phyloP scores from a whole-genome alignment of 2,888 invertebrate species.

The Pristionchus maxplancki region DNA sequence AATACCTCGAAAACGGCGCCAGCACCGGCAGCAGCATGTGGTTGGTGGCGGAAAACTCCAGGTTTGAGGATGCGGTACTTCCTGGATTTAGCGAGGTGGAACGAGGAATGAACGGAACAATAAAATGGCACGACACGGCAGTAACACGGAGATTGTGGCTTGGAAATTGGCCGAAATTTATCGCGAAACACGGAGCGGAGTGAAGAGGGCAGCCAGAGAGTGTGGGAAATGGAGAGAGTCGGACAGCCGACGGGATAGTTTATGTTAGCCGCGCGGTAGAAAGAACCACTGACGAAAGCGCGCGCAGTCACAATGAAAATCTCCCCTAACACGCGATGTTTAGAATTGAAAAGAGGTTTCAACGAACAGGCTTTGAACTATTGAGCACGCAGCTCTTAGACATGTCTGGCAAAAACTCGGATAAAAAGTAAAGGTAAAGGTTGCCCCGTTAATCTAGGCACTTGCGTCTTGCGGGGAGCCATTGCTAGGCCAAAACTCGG shows the following conservation, averaged over 20 bases:
- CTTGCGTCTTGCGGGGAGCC: too few relatives aligned
- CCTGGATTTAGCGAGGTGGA: slow-evolving; percentile 9
- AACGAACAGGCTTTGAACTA: background rate
- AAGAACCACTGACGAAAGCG: background rate
- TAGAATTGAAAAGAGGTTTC: background rate
- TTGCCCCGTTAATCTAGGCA: too few relatives aligned
- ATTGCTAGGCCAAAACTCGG: too few relatives aligned
- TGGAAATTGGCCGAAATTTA: too few relatives aligned
- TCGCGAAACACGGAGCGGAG: background rate
- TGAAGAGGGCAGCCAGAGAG: background rate
- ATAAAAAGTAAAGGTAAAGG: too few relatives aligned
- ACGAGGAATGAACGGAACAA: background rate
- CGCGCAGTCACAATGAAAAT: background rate
- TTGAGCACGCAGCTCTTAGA: background rate
- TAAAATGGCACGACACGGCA: background rate
- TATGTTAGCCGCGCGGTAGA: background rate
- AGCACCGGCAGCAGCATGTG: background rate
- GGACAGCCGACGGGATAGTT: slow-evolving; percentile 5
- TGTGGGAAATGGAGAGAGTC: slow-evolving; percentile 16
- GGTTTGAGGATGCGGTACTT: background rate
- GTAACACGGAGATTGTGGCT: background rate
- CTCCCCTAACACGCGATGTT: background rate
- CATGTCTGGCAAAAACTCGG: too few relatives aligned
- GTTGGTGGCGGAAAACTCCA: slow-evolving; percentile 13
- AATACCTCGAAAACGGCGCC: slow-evolving; percentile 34